phyloP scores from a whole-genome alignment of 1,140 invertebrate species.

The Drosophila kohkoa region DNA sequence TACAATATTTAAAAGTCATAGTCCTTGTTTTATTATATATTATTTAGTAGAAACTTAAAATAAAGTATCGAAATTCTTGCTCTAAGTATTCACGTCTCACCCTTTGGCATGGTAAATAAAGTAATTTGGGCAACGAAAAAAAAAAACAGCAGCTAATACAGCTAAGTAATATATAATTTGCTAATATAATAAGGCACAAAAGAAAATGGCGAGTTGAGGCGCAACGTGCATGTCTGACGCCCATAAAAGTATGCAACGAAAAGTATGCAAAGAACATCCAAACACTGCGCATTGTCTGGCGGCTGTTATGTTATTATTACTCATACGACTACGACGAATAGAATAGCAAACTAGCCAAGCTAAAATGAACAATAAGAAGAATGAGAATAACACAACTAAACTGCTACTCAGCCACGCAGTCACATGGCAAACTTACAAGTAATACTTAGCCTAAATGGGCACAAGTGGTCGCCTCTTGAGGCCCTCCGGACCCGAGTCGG shows the following conservation, averaged over 20 bases:
- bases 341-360: neutral
- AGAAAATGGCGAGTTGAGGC: conserved; percentile 20
- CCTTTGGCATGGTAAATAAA: conserved; percentile 9
- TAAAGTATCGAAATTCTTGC: too few relatives aligned
- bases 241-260: conserved; percentile 72
- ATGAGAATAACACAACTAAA: conserved; percentile 31
- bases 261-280: conserved; percentile 53
- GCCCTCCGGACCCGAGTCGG: conserved; percentile 24
- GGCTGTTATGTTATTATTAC: conserved; percentile 35
- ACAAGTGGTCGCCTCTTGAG: conserved; percentile 59
- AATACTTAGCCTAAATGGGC: conserved; percentile 79
- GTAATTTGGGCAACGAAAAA: conserved; percentile 22
- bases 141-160: conserved; percentile 14
- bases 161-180: conserved; percentile 72
- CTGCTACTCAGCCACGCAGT: conserved; percentile 71
- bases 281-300: conserved; percentile 63
- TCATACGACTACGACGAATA: conserved; percentile 1
- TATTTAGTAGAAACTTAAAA: too few relatives aligned
- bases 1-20: too few relatives aligned
- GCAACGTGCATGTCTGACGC: conserved; percentile 59
- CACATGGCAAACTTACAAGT: conserved; percentile 80
- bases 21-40: too few relatives aligned
- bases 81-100: neutral
- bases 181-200: conserved; percentile 54
- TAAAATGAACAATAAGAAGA: conserved; percentile 18